Evolutionary conservation across 2,888 invertebrate genomes (phyloP).

Genomic region (Hirtodrosophila alboralis): DNA sequence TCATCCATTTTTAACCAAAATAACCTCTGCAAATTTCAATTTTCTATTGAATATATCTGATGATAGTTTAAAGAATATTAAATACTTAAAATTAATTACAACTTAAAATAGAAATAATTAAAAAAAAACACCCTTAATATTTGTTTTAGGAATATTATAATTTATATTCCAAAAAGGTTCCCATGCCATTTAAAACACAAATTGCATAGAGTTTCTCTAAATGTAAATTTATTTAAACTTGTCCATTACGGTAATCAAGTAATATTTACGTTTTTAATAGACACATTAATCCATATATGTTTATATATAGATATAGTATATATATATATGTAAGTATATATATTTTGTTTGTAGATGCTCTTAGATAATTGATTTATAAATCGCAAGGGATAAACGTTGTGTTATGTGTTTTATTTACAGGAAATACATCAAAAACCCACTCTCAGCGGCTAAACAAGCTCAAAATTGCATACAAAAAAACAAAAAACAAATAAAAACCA

Average conservation of each 20-base stretch:
- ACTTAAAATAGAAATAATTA: too few species aligned
- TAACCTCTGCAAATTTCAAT: too few species aligned
- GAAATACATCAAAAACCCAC: slow-evolving; percentile 41
- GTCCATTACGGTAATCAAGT: slow-evolving; percentile 60
- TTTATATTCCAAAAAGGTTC: too few species aligned
- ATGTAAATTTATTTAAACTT: slow-evolving; percentile 71
- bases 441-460: slow-evolving; percentile 32
- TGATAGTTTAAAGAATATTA: too few species aligned
- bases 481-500: slow-evolving; percentile 1
- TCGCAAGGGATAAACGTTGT: slow-evolving; percentile 39
- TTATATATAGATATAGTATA: slow-evolving; percentile 30
- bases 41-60: too few species aligned
- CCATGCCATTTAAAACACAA: slow-evolving; percentile 7
- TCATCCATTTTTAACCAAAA: too few species aligned
- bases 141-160: too few species aligned
- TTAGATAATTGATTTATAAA: slow-evolving; percentile 44
- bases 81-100: too few species aligned
- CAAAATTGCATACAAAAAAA: slow-evolving; percentile 2
- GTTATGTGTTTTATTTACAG: slow-evolving; percentile 50
- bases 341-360: slow-evolving; percentile 15
- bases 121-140: too few species aligned
- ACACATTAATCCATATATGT: slow-evolving; percentile 56
- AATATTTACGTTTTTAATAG: slow-evolving; percentile 57
- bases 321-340: slow-evolving; percentile 26
- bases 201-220: slow-evolving; percentile 62